Evolutionary conservation across 2,113 vertebrate species (phyloP).

Genomic region (Dipodomys merriami): DNA sequence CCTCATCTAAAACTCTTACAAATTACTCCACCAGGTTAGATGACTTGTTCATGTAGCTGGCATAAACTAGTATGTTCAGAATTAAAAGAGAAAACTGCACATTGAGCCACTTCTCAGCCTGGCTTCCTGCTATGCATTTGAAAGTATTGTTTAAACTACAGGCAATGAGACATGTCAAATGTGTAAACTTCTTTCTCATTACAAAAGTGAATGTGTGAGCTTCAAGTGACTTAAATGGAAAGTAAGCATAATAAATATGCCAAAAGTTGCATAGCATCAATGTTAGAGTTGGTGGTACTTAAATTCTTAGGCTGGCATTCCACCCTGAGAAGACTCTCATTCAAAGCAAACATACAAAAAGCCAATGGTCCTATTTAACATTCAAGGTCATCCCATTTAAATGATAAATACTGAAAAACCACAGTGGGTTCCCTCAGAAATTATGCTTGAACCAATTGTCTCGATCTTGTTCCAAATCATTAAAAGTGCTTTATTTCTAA

Average conservation of each 20-base stretch:
- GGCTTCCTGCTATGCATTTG: background rate
- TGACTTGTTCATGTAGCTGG: background rate
- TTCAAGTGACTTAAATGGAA: slow-evolving; percentile 72
- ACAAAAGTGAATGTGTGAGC: slow-evolving; percentile 74
- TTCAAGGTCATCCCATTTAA: slow-evolving; percentile 82
- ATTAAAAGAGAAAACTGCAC: background rate
- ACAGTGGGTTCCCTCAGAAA: slow-evolving; percentile 74
- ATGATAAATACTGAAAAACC: slow-evolving; percentile 49
- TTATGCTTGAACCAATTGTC: slow-evolving; percentile 71
- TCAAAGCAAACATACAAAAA: slow-evolving; percentile 67
- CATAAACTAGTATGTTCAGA: background rate
- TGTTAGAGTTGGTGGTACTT: background rate
- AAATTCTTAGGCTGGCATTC: slow-evolving; percentile 70
- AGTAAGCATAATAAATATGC: slow-evolving; percentile 49
- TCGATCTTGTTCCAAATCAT: slow-evolving; percentile 74
- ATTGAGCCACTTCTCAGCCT: background rate
- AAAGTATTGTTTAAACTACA: slow-evolving; percentile 57
- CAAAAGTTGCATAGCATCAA: slow-evolving; percentile 69
- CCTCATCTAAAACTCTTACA: background rate
- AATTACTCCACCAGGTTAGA: background rate
- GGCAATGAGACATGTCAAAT: slow-evolving; percentile 44
- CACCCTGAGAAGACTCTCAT: slow-evolving; percentile 67
- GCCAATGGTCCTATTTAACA: slow-evolving; percentile 66
- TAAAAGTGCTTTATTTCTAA: slow-evolving; percentile 69
- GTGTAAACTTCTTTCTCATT: slow-evolving; percentile 63